Percentiles rank a stretch among this genome's conserved stretches.
Conservation (phyloP, 1,140 invertebrate genomes). For the Drosophila insularis region DNA sequence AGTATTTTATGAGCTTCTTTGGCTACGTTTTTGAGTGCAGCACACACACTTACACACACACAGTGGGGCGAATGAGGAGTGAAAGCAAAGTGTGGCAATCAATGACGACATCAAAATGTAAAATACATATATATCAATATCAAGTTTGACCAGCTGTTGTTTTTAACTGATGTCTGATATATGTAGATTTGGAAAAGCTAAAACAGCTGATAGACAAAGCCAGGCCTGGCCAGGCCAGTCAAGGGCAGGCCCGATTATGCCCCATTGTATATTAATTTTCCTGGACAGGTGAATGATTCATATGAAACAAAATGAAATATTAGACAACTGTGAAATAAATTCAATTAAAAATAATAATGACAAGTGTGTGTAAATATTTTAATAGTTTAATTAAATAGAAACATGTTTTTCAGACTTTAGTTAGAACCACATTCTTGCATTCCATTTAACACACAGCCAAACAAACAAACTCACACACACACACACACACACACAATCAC, state of each 20-base stretch:
- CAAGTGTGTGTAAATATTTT: slow-evolving; percentile 70
- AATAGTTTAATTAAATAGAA: slow-evolving; percentile 79
- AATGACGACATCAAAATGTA: slow-evolving; percentile 71
- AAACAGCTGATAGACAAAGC: slow-evolving; percentile 60
- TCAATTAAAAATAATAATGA: slow-evolving; percentile 8
- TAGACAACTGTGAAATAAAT: not conserved
- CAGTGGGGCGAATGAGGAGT: slow-evolving; percentile 65
- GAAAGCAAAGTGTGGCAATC: slow-evolving; percentile 81
- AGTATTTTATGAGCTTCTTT: slow-evolving; percentile 21
- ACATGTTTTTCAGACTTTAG: slow-evolving; percentile 81
- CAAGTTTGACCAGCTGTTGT: slow-evolving; percentile 67
- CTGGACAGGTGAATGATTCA: not conserved
- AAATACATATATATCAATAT: slow-evolving; percentile 45
- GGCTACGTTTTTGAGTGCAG: slow-evolving; percentile 53
- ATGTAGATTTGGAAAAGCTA: slow-evolving; percentile 2
- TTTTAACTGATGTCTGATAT: no score
- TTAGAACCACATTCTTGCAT: slow-evolving; percentile 31
- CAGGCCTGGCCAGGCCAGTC: no score
- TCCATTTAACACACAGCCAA: slow-evolving; percentile 20
- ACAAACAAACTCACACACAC: slow-evolving; percentile 31
- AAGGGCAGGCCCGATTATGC: not conserved
- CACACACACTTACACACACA: slow-evolving; percentile 27
- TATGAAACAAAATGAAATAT: not conserved
- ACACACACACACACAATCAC: slow-evolving; percentile 39
- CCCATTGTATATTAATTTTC: not conserved